Evolutionary conservation across 2,113 vertebrate species (phyloP), one percentile per base, ranked within the genome.

Genomic region (Cichladusa arquata): DNA sequence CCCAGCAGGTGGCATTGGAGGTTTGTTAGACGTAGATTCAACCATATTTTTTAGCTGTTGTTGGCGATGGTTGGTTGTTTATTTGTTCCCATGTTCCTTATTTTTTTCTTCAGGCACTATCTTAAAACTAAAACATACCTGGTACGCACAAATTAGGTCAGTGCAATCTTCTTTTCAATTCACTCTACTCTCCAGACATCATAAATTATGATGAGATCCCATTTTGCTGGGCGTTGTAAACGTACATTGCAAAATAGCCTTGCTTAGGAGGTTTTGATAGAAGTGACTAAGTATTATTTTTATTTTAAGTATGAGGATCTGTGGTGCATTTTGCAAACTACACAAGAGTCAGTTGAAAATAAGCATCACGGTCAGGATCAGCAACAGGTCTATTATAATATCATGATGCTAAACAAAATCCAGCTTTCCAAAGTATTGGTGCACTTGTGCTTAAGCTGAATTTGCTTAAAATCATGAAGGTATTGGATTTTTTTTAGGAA

Each of bases 1-100:
- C 31, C 80, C 95, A 61, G 61, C 40, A 95, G 91, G 33, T 84
- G 95, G 94, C 95, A 51, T 42, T 67, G 93, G 61, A 79, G 53
- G 44, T 48, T 84, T 76, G 36, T 31, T 44, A 57, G 15, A 18
- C 14, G 13, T 26, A 60, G 23, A 4, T 17, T 18, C 3, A 47
- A 38, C 25, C 36, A 22, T 8, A 1, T 6, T 0, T 22, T 36
- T 24, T 42, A 33, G 12, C 7, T 9, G 50, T 15, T 9, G 26
- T 19, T 36, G 18, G 18, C 1, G 0, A 11, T 42, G 12, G 24
- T 22, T 51, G 22, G 5, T 60, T 44, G 3, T 28, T 73, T n/a
- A 8, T 70, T 57, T 48, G 33, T 14, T 53, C 6, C 22, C 2
- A 2, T 28, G 28, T 19, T 79, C 22, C 4, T 64, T 42, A 7